Base-by-base conservation (phyloP, 2,888 invertebrate genomes). In the Lottia scabra region DNA sequence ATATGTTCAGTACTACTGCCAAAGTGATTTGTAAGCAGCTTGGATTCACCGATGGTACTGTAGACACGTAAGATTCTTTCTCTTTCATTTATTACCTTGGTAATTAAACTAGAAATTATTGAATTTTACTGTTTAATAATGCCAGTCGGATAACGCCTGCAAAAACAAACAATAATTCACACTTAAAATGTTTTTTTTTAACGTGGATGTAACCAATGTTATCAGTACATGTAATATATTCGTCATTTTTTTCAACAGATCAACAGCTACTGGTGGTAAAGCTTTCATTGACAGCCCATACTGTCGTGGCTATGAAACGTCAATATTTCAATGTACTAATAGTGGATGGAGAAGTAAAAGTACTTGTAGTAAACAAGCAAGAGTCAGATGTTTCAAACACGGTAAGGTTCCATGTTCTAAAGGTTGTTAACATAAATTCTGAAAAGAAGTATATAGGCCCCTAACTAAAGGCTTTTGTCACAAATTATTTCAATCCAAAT, bases 1-100 rank as follows among this genome's bases (percentile, higher is more conserved):
- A 92, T 78, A 94, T 94, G 84, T 93, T 92, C 5, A 88, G 93
- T 74, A 91, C 90, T 46, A 93, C 93, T 81, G 94, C 94, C 0
- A 91, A 92, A 81, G 94, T 95, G 0, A 79, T 83, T n/a, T 84
- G 84, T 68, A 81, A 78, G 68, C 82, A 81, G 68, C 75, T 83
- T 1, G 81, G 81, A 2, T 84, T 81, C 65, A 80, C 78, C 15
- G 81, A 82, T 65, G 84, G 84, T 2, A 79, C 76, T 38, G 75
- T 78, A 23, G 76, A 78, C 48, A 78, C 77, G 81, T 81, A 71
- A 45, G 71, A 30, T 19, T n/a, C 26, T 26, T 46, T n/a, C 15
- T 16, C 5, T n/a, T 19, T 65, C 38, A 4, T 66, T 23, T 70
- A 13, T 67, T 71, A 30, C 68, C 76, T 76, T 48, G 71, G 73